Conservation (phyloP, 2,888 invertebrate species). For the Tinea trinotella region DNA sequence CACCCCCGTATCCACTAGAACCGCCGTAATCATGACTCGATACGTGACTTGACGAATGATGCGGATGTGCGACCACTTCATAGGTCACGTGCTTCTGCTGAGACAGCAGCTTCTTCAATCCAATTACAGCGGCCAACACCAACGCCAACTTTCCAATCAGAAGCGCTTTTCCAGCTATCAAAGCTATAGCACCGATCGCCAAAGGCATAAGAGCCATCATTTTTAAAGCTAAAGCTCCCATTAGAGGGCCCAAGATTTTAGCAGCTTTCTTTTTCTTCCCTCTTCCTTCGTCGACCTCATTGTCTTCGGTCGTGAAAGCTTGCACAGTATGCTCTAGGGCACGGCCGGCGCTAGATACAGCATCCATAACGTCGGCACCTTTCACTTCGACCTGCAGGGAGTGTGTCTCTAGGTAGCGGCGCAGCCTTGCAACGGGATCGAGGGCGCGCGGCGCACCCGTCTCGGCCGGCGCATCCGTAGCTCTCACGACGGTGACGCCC, state of each 20-base stretch:
- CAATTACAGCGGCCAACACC: constrained; percentile 86
- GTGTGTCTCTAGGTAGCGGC: constrained; percentile 84
- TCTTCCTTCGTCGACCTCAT: constrained; percentile 77
- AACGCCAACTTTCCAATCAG: constrained; percentile 88
- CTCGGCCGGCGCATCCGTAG: constrained; percentile 77
- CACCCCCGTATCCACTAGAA: constrained; percentile 56
- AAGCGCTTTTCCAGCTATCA: constrained; percentile 89
- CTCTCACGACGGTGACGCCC: constrained; percentile 87
- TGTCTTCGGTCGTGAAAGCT: constrained; percentile 74
- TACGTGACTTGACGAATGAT: constrained; percentile 79
- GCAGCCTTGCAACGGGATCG: constrained; percentile 78
- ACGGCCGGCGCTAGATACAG: constrained; percentile 84
- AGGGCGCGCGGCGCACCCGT: constrained; percentile 85
- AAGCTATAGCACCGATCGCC: constrained; percentile 84
- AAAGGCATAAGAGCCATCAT: constrained; percentile 84
- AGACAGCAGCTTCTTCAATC: constrained; percentile 85
- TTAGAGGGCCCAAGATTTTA: constrained; percentile 83
- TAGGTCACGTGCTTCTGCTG: constrained; percentile 90
- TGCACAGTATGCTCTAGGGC: constrained; percentile 83
- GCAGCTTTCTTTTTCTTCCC: constrained; percentile 88
- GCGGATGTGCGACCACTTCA: constrained; percentile 89
- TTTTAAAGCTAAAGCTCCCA: constrained; percentile 83
- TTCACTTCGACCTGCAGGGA: constrained; percentile 88
- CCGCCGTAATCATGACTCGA: constrained; percentile 75
- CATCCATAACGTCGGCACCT: constrained; percentile 86